Percentiles rank a stretch among this genome's conserved stretches.
Conservation (phyloP, 1,140 invertebrate species). For the Pogonomyrmex californicus region DNA sequence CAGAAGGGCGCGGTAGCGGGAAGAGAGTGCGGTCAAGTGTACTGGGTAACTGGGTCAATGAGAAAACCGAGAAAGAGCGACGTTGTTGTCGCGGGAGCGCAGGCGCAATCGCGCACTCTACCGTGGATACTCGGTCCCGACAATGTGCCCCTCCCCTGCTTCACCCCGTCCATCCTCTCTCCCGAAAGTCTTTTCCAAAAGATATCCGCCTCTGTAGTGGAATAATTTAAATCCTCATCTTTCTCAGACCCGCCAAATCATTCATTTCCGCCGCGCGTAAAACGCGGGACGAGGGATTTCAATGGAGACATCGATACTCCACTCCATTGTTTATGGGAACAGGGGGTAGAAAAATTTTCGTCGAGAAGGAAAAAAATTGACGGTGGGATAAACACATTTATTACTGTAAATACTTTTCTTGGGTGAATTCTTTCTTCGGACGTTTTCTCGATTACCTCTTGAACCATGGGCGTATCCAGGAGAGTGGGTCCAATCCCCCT, state of each 20-base stretch:
- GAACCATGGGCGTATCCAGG: no score
- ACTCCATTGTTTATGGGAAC: not conserved
- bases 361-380: not conserved
- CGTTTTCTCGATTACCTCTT: not conserved
- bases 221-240: slow-evolving; percentile 12
- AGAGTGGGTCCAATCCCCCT: no score
- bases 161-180: slow-evolving; percentile 3
- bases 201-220: not conserved
- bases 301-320: not conserved
- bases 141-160: slow-evolving; percentile 18
- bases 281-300: not conserved
- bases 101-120: slow-evolving; percentile 63
- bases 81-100: slow-evolving; percentile 75
- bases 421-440: not conserved
- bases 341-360: not conserved
- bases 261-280: not conserved
- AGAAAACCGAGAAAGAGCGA: slow-evolving; percentile 81
- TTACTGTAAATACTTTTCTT: not conserved
- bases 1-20: slow-evolving; percentile 66
- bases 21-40: slow-evolving; percentile 85
- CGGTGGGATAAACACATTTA: slow-evolving; percentile 10
- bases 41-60: slow-evolving; percentile 87
- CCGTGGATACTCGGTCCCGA: slow-evolving; percentile 35
- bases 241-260: not conserved
- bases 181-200: slow-evolving; percentile 14